A percentile compares a stretch with the other conserved stretches of the same genome.
Evolutionary conservation across 1,140 invertebrate genomes (phyloP).

Genomic region (Streblospio benedicti): DNA sequence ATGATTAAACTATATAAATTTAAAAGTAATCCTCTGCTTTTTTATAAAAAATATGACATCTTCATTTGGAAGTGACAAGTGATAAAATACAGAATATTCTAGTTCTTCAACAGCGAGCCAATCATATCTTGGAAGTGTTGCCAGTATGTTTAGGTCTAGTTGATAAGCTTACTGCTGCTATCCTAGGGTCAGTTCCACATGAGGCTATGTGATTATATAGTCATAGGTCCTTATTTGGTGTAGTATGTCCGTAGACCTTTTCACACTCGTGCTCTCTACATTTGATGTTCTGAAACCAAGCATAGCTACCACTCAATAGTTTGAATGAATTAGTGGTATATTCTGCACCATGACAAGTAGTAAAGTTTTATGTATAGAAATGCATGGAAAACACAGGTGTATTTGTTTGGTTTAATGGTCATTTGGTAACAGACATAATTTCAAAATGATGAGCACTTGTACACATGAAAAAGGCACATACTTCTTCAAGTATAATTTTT

Average conservation of each 20-base stretch:
- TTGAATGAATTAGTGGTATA: too few relatives aligned
- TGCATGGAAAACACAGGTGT: neutral
- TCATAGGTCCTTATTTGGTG: too few relatives aligned
- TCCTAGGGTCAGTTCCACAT: too few relatives aligned
- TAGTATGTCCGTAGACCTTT: too few relatives aligned
- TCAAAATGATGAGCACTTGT: neutral
- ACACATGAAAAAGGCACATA: neutral
- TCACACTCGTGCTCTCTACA: too few relatives aligned
- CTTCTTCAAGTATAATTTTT: neutral
- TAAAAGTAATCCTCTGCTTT: neutral
- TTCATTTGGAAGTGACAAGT: neutral
- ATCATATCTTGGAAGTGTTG: too few relatives aligned
- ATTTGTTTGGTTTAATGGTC: too few relatives aligned
- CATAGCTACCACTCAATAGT: too few relatives aligned
- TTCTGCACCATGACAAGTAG: neutral
- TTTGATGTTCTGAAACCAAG: too few relatives aligned
- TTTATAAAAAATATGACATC: neutral
- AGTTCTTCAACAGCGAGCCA: neutral
- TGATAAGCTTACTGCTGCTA: too few relatives aligned
- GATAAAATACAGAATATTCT: neutral
- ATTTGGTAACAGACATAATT: neutral
- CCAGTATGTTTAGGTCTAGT: too few relatives aligned
- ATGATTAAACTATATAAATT: neutral
- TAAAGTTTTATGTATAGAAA: neutral
- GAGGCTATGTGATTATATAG: too few relatives aligned